A percentile compares a stretch with the other conserved stretches of the same genome.
These are phyloP conservation scores for Carollia perspicillata DNA, from an alignment of 2,113 vertebrate genomes.

Conservation along the genomic window DNA sequence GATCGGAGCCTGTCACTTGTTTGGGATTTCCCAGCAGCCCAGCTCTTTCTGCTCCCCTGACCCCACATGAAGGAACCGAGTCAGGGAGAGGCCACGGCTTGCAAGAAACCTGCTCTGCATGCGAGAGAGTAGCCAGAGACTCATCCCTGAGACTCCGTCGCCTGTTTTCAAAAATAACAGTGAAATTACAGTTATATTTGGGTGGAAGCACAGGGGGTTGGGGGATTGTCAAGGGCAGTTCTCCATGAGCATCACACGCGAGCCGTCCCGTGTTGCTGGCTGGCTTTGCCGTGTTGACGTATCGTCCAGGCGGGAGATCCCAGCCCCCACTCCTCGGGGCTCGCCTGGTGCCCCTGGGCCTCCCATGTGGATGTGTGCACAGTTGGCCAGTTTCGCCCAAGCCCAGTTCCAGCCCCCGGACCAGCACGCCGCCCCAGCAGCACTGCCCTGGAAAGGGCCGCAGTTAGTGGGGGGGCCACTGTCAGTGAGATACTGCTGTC, in stretches of 20 bases:
- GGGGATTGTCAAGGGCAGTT: not conserved
- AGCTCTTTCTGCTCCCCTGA: not conserved
- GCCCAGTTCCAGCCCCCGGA: too few species aligned
- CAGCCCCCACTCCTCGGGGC: too few species aligned
- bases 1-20: not conserved
- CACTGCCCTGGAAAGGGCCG: too few species aligned
- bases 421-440: too few species aligned
- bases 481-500: too few species aligned
- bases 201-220: not conserved
- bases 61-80: not conserved
- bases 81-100: fast-evolving
- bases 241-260: not conserved
- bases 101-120: not conserved
- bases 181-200: not conserved
- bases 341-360: too few species aligned
- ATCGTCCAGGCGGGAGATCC: too few species aligned
- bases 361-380: too few species aligned
- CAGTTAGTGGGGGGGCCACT: too few species aligned
- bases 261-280: too few species aligned
- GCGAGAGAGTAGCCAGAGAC: not conserved
- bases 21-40: not conserved
- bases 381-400: too few species aligned
- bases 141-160: fast-evolving
- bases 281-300: too few species aligned
- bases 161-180: not conserved